These are phyloP conservation scores for Mechanitis mazaeus DNA, from an alignment of 2,888 invertebrate species.

Conservation along the genomic window DNA sequence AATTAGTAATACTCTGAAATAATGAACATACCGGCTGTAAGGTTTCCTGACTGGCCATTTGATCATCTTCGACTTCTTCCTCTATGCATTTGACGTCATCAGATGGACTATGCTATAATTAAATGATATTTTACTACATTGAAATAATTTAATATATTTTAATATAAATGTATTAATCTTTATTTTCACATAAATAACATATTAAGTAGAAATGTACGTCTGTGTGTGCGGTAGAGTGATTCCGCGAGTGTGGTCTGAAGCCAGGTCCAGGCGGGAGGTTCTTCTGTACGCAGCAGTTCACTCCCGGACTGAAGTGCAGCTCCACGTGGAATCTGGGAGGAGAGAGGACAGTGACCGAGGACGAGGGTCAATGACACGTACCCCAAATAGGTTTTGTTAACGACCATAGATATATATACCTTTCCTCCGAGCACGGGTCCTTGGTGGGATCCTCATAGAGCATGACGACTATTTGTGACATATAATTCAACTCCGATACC, in stretches of 20 bases:
- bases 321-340: constrained; percentile 93
- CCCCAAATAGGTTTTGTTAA: not conserved
- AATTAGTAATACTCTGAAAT: not conserved
- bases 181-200: not conserved
- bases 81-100: constrained; percentile 84
- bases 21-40: constrained; percentile 56
- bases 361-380: too few species aligned
- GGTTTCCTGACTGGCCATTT: constrained; percentile 72
- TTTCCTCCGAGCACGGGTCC: constrained; percentile 91
- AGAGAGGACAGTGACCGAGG: too few species aligned
- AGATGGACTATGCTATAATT: constrained; percentile 73
- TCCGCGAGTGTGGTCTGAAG: constrained; percentile 92
- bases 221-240: constrained; percentile 82
- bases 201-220: not conserved
- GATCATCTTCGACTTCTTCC: constrained; percentile 81
- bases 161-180: too few species aligned
- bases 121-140: not conserved
- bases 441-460: constrained; percentile 99
- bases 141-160: too few species aligned
- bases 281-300: constrained; percentile 96
- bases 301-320: constrained; percentile 98
- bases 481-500: constrained; percentile 98
- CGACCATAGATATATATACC: constrained; percentile 37
- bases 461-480: constrained; percentile 99
- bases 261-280: constrained; percentile 95